Evolutionary conservation across 2,888 invertebrate genomes (phyloP).

Genomic region (Drosophila kuntzei): DNA sequence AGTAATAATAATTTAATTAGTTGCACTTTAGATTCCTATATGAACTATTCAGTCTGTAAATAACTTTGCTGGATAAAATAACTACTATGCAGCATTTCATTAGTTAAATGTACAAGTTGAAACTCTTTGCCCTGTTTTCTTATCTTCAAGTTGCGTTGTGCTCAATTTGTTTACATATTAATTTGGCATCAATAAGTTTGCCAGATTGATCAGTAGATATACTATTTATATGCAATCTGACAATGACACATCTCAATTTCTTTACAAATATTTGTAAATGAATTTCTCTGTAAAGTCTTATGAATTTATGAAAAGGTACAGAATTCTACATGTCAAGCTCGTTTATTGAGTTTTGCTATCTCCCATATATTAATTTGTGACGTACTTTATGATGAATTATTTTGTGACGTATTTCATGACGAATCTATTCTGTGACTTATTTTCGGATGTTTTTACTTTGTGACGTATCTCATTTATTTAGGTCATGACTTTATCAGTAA

Average conservation of each 20-base stretch:
- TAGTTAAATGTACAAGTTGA: background rate
- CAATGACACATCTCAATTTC: background rate
- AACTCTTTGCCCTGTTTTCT: background rate
- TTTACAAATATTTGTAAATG: background rate
- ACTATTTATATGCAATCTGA: background rate
- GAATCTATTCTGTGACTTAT: no score
- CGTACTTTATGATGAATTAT: background rate
- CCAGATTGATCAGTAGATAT: no score
- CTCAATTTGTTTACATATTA: no score
- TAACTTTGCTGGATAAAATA: background rate
- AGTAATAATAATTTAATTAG: background rate
- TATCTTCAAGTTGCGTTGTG: background rate
- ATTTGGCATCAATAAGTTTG: background rate
- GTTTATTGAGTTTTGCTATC: background rate
- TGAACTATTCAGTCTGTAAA: background rate
- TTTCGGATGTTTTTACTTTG: no score
- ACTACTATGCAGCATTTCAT: background rate
- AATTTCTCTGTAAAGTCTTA: background rate
- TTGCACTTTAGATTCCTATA: no score
- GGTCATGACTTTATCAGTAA: background rate
- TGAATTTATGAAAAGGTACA: background rate
- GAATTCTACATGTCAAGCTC: background rate
- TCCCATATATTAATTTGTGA: conserved; percentile 3
- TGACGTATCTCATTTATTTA: background rate
- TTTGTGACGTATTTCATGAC: background rate